A percentile compares a stretch with the other conserved stretches of the same genome.
Evolutionary conservation across 2,113 vertebrate genomes (phyloP).

Genomic region (Bagarius yarrelli): DNA sequence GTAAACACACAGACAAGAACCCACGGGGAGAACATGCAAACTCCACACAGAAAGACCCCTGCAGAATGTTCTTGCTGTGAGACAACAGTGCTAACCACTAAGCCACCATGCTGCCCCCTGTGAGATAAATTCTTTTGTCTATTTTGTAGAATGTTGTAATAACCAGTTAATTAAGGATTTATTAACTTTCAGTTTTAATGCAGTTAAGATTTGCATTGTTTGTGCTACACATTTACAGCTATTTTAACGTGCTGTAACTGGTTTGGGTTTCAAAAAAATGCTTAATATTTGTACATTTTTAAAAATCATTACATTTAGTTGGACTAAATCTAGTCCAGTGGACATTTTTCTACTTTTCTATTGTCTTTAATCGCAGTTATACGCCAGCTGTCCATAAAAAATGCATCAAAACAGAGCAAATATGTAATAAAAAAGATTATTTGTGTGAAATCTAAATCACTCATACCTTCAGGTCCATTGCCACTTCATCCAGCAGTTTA

Average conservation of each 20-base stretch:
- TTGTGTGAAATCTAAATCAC: background rate
- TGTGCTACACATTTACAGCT: background rate
- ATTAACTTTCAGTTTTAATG: background rate
- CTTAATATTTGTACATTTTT: background rate
- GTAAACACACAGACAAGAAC: too few species aligned
- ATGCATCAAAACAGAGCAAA: background rate
- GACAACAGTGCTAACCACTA: too few species aligned
- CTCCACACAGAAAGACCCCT: too few species aligned
- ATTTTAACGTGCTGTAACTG: background rate
- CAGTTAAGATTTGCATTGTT: background rate
- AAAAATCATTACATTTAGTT: background rate
- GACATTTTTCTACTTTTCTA: too few species aligned
- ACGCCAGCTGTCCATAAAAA: background rate
- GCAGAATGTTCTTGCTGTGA: too few species aligned
- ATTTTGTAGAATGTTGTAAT: too few species aligned
- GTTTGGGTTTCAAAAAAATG: background rate
- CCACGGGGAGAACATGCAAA: too few species aligned
- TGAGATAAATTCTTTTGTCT: too few species aligned
- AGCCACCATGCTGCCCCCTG: too few species aligned
- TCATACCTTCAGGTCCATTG: constrained; percentile 40
- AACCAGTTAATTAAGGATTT: too few species aligned
- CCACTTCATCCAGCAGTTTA: constrained; percentile 40
- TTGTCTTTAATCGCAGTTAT: too few species aligned
- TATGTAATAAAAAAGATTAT: background rate
- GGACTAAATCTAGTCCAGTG: background rate